These are phyloP conservation scores for Sander vitreus DNA, from an alignment of 2,113 vertebrate species.

Conservation along the genomic window DNA sequence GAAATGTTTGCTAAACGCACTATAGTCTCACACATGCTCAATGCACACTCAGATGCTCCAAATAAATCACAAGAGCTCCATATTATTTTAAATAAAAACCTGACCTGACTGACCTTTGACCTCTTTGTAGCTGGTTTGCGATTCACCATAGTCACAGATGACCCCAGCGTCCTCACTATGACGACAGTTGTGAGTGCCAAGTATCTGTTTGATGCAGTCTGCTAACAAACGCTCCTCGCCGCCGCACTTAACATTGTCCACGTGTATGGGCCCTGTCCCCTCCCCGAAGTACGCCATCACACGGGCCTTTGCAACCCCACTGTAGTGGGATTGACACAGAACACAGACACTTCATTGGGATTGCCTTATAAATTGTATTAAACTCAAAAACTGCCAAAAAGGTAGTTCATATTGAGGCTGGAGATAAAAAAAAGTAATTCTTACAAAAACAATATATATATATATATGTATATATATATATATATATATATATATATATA, in stretches of 20 bases:
- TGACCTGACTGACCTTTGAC: conserved; percentile 85
- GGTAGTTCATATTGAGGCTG: neutral
- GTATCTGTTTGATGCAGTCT: conserved; percentile 93
- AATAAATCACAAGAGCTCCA: conserved; percentile 14
- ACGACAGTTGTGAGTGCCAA: conserved; percentile 94
- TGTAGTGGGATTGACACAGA: conserved; percentile 57
- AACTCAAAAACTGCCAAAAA: neutral
- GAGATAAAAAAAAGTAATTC: neutral
- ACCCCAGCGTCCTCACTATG: conserved; percentile 97
- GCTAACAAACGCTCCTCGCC: conserved; percentile 89
- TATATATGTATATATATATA: too few relatives aligned
- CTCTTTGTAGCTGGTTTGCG: conserved; percentile 70
- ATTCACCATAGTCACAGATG: conserved; percentile 90
- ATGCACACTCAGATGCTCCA: neutral
- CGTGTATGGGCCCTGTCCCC: conserved; percentile 92
- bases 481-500: too few relatives aligned
- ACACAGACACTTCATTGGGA: neutral
- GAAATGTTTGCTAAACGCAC: conserved; percentile 60
- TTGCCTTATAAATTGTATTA: neutral
- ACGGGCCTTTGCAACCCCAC: conserved; percentile 91
- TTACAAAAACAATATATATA: neutral
- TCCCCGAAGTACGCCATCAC: conserved; percentile 98
- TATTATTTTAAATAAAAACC: conserved; percentile 14
- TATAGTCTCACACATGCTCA: neutral
- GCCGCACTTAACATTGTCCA: conserved; percentile 93